Conservation (phyloP, 2,113 vertebrate genomes). For the Zootoca vivipara region DNA sequence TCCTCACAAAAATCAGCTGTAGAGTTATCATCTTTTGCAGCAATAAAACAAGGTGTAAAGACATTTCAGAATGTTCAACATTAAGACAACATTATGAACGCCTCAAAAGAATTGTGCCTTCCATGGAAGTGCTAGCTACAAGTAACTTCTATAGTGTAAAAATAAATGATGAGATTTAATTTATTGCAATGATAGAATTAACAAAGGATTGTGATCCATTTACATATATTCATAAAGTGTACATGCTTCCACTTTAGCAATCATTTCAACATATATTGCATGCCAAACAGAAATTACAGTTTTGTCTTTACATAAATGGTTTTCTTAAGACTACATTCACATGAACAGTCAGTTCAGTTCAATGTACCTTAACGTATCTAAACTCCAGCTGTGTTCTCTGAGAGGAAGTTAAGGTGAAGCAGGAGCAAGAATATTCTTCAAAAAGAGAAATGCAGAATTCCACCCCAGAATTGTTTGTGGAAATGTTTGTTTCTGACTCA, state of each 20-base stretch:
- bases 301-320: background rate
- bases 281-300: background rate
- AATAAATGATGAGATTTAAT: background rate
- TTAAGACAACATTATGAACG: background rate
- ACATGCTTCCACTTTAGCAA: background rate
- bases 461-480: background rate
- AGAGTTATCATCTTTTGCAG: background rate
- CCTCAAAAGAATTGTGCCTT: constrained; percentile 1
- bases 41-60: constrained; percentile 43
- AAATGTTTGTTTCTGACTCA: background rate
- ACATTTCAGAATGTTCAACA: constrained; percentile 24
- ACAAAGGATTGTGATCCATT: background rate
- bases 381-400: background rate
- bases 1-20: background rate
- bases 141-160: background rate
- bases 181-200: background rate
- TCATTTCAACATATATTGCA: background rate
- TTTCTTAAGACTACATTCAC: background rate
- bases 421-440: background rate
- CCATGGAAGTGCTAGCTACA: background rate
- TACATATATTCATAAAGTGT: background rate
- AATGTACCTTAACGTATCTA: background rate
- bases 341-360: background rate
- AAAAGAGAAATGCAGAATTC: background rate
- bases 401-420: background rate